A percentile compares a stretch with the other conserved stretches of the same genome.
Evolutionary conservation across 1,140 invertebrate species (phyloP).

Genomic region (Eupeodes corollae): DNA sequence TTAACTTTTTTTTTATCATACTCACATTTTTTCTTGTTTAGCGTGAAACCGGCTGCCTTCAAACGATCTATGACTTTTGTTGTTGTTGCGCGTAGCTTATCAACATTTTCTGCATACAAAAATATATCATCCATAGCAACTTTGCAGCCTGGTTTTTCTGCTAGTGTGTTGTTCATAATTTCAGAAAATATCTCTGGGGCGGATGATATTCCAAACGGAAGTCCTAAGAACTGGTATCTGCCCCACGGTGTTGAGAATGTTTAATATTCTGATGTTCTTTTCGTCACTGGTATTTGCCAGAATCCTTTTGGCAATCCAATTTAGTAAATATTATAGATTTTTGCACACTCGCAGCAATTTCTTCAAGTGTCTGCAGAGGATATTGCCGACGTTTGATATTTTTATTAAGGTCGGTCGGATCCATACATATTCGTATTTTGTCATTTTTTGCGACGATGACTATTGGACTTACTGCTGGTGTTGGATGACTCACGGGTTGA

Average conservation of each 20-base stretch:
- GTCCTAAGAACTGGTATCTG: conserved; percentile 19
- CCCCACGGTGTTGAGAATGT: conserved; percentile 31
- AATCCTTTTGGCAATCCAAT: conserved; percentile 19
- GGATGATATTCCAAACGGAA: conserved; percentile 25
- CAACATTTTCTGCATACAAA: conserved; percentile 10
- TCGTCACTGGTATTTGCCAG: neutral
- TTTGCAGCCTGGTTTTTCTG: conserved; percentile 10
- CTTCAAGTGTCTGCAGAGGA: conserved; percentile 20
- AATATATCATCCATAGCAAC: conserved; percentile 27
- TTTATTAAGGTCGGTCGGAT: conserved; percentile 33
- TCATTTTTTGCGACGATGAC: conserved; percentile 24
- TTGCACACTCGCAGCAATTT: conserved; percentile 6
- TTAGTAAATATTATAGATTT: conserved; percentile 16
- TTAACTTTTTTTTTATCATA: conserved; percentile 14
- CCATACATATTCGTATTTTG: conserved; percentile 29
- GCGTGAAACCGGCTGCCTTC: conserved; percentile 15
- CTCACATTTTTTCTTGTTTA: conserved; percentile 22
- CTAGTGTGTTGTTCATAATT: conserved; percentile 12
- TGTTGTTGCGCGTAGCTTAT: conserved; percentile 1
- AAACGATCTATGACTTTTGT: conserved; percentile 14
- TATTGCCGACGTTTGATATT: conserved; percentile 25
- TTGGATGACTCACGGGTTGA: conserved; percentile 20
- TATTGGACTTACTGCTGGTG: conserved; percentile 28
- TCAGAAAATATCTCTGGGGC: conserved; percentile 20
- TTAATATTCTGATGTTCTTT: neutral